Percentiles rank a stretch among this genome's conserved stretches.
phyloP scores from a whole-genome alignment of 1,140 invertebrate genomes.

The Temnothorax nylanderi region DNA sequence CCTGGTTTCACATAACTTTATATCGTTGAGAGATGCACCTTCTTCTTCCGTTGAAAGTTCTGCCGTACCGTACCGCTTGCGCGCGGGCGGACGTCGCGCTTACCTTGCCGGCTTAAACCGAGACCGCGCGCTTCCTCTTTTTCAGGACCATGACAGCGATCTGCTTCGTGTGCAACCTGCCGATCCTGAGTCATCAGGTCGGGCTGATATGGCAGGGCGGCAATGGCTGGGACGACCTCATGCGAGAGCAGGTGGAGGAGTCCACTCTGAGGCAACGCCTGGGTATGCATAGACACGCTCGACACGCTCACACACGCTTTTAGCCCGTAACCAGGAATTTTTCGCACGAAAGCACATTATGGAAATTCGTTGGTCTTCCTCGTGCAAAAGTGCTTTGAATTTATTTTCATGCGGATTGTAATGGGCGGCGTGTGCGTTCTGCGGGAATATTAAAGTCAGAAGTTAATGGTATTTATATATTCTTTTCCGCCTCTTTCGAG shows the following conservation, averaged over 20 bases:
- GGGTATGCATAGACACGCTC: slow-evolving; percentile 81
- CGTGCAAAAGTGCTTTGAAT: slow-evolving; percentile 26
- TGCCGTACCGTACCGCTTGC: slow-evolving; percentile 24
- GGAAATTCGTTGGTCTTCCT: slow-evolving; percentile 49
- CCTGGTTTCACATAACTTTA: slow-evolving; percentile 79
- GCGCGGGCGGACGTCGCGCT: slow-evolving; percentile 9
- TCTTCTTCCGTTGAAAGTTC: slow-evolving; percentile 63
- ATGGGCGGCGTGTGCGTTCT: not conserved
- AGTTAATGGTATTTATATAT: slow-evolving; percentile 21
- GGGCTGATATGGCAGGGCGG: slow-evolving; percentile 96
- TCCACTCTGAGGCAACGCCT: slow-evolving; percentile 92
- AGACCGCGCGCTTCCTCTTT: slow-evolving; percentile 57
- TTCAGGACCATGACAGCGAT: slow-evolving; percentile 95
- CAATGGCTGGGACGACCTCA: slow-evolving; percentile 96
- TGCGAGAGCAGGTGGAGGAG: slow-evolving; percentile 94
- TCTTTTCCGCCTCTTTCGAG: not conserved
- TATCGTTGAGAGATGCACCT: slow-evolving; percentile 75
- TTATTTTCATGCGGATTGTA: slow-evolving; percentile 23
- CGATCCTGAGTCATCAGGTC: slow-evolving; percentile 97
- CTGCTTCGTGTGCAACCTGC: slow-evolving; percentile 98
- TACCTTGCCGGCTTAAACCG: slow-evolving; percentile 2
- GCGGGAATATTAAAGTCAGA: slow-evolving; percentile 13
- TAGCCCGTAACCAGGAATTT: slow-evolving; percentile 30
- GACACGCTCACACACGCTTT: not conserved
- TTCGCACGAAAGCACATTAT: slow-evolving; percentile 41